A percentile compares a stretch with the other conserved stretches of the same genome.
Conservation (phyloP, 2,888 invertebrate genomes). For the Acanthopleura granulata region DNA sequence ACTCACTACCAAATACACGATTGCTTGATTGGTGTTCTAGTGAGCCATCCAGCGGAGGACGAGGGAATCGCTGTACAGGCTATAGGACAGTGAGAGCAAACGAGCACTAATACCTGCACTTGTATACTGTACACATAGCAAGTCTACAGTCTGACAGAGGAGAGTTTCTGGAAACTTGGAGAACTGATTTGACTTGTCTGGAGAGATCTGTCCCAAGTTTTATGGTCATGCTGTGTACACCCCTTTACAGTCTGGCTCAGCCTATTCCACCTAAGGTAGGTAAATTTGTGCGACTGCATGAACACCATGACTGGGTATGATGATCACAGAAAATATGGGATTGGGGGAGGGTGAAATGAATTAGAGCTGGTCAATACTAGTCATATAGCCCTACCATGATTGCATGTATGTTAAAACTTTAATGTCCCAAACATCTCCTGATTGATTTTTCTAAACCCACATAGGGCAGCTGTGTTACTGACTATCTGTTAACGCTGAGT, state of each 20-base stretch:
- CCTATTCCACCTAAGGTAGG: conserved; percentile 16
- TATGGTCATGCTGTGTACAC: conserved; percentile 12
- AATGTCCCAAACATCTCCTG: conserved; percentile 3
- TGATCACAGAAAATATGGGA: too few species aligned
- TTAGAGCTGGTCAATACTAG: background rate
- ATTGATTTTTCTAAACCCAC: conserved; percentile 11
- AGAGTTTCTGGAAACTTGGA: too few species aligned
- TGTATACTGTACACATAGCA: background rate
- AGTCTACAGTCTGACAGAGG: background rate
- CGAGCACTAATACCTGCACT: background rate
- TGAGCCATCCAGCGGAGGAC: background rate
- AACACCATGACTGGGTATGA: background rate
- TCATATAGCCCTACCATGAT: background rate
- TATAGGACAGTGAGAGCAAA: too few species aligned
- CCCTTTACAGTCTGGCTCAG: conserved; percentile 12
- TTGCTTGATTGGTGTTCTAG: conserved; percentile 4
- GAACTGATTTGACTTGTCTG: too few species aligned
- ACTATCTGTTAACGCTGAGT: too few species aligned
- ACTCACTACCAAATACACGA: background rate
- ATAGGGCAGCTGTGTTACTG: too few species aligned
- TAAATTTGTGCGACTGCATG: background rate
- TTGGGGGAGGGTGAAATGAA: background rate
- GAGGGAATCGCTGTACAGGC: background rate
- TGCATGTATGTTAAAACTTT: conserved; percentile 13
- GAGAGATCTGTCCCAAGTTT: too few species aligned